phyloP scores from a whole-genome alignment of 1,140 invertebrate genomes.

The Littorina saxatilis region DNA sequence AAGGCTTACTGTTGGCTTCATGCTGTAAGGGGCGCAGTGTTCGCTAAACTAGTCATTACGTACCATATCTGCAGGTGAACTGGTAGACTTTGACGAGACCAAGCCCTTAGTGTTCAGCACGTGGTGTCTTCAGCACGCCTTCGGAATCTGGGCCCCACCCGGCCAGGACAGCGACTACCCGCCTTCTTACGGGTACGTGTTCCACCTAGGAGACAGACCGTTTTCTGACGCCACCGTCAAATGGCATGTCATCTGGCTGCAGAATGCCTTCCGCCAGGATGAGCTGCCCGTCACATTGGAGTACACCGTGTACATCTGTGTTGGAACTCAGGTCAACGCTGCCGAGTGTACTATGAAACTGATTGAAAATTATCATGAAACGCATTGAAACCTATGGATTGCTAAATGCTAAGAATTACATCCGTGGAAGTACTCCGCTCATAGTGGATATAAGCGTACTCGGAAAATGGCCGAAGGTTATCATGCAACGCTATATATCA shows the following conservation, averaged over 20 bases:
- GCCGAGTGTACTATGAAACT: not conserved
- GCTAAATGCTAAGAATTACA: too few relatives aligned
- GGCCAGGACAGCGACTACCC: conserved; percentile 6
- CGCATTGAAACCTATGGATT: too few relatives aligned
- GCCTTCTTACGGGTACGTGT: not conserved
- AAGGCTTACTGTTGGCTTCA: too few relatives aligned
- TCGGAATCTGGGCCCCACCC: not conserved
- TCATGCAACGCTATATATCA: too few relatives aligned
- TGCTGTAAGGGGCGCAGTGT: too few relatives aligned
- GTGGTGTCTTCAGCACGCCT: not conserved
- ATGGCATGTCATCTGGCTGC: not conserved
- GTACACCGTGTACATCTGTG: not conserved
- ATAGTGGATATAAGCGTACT: too few relatives aligned
- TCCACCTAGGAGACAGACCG: not conserved
- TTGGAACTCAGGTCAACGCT: not conserved
- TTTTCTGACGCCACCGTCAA: not conserved
- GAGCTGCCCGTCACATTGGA: not conserved
- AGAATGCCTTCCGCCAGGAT: too few relatives aligned
- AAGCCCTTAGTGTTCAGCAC: not conserved
- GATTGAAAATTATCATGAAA: not conserved
- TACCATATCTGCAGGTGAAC: not conserved
- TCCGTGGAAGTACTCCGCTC: too few relatives aligned
- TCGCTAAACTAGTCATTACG: too few relatives aligned
- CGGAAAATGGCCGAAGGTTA: too few relatives aligned
- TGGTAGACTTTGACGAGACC: not conserved